Evolutionary conservation across 2,888 invertebrate species (phyloP).

Genomic region (Timema podura): DNA sequence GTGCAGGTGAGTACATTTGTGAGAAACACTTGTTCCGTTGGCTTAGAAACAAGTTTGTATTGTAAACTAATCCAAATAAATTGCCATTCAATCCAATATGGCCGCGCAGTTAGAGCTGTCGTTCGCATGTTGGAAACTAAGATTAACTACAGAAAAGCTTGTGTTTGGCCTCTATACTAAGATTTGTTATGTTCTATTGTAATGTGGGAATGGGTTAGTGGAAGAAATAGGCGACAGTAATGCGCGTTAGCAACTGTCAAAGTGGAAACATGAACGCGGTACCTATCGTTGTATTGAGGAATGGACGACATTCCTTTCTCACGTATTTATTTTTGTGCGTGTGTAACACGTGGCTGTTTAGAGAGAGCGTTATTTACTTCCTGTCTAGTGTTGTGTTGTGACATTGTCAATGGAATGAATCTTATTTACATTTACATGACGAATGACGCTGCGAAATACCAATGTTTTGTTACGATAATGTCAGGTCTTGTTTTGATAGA

Average conservation of each 20-base stretch:
- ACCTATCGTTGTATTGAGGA: background rate
- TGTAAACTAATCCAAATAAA: conserved; percentile 24
- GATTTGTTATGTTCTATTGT: background rate
- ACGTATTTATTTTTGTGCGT: conserved; percentile 12
- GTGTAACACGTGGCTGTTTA: conserved; percentile 21
- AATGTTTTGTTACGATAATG: no score
- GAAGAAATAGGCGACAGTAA: background rate
- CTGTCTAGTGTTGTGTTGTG: no score
- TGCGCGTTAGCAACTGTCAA: conserved; percentile 23
- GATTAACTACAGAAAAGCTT: conserved; percentile 10
- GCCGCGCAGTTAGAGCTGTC: conserved; percentile 24
- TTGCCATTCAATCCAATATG: conserved; percentile 29
- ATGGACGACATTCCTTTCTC: no score
- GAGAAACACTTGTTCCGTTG: conserved; percentile 2
- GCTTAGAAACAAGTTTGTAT: conserved; percentile 19
- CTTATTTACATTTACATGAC: no score
- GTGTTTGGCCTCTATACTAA: background rate
- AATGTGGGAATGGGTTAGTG: background rate
- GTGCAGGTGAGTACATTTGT: conserved; percentile 24
- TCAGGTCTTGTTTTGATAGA: no score
- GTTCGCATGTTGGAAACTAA: conserved; percentile 6
- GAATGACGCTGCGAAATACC: no score
- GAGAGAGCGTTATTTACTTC: no score
- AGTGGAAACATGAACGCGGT: conserved; percentile 26
- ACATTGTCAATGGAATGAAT: no score